phyloP scores from a whole-genome alignment of 2,113 vertebrate species.

The Camelus bactrianus region DNA sequence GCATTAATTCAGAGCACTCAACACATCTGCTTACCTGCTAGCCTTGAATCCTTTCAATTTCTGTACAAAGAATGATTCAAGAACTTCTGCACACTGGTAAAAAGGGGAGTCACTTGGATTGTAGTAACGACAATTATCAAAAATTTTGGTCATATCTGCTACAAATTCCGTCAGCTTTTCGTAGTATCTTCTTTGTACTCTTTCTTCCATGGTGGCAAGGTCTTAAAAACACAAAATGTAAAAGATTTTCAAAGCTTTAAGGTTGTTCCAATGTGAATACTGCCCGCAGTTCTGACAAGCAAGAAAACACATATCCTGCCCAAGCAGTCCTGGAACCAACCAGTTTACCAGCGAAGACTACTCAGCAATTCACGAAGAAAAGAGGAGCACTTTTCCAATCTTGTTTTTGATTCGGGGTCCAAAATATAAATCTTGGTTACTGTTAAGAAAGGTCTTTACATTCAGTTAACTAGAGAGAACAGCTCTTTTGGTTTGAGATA shows the following conservation, averaged over 20 bases:
- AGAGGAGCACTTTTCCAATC: neutral
- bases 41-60: constrained; percentile 99
- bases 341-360: neutral
- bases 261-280: neutral
- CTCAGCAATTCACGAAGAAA: neutral
- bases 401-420: neutral
- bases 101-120: constrained; percentile 99
- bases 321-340: neutral
- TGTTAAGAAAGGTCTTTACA: neutral
- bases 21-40: constrained; percentile 93
- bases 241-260: constrained; percentile 52
- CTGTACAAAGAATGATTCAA: constrained; percentile 99
- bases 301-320: neutral
- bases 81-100: constrained; percentile 98
- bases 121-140: constrained; percentile 99
- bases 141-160: constrained; percentile 99
- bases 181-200: constrained; percentile 96
- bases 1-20: neutral
- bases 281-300: neutral
- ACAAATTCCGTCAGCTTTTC: constrained; percentile 99
- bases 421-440: neutral
- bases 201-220: constrained; percentile 98
- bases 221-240: constrained; percentile 89
- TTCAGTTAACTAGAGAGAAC: neutral
- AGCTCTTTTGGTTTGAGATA: neutral